These are phyloP conservation scores for Anguilla marmorata DNA, from an alignment of 2,797 vertebrate genomes.

Conservation along the genomic window DNA sequence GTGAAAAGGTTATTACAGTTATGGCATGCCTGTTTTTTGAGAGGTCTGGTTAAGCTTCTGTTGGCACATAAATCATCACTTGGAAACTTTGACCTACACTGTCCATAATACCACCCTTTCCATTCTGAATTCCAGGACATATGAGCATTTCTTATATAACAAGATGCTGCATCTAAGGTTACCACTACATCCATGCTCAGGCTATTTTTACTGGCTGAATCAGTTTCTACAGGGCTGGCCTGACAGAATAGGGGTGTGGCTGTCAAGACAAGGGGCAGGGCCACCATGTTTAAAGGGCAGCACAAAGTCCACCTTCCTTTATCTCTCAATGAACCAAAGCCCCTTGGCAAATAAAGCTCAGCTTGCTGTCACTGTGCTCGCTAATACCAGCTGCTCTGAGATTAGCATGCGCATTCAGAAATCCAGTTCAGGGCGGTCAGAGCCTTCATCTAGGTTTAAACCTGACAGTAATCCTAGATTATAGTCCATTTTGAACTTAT, in stretches of 20 bases:
- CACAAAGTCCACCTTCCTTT: background rate
- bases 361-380: background rate
- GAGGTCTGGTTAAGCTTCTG: background rate
- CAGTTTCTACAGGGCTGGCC: background rate
- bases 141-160: conserved; percentile 18
- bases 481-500: background rate
- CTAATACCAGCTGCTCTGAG: background rate
- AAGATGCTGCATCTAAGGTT: background rate
- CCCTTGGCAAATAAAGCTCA: background rate
- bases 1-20: background rate
- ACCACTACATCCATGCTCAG: background rate
- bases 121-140: conserved; percentile 15
- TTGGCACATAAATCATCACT: conserved; percentile 7
- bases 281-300: background rate
- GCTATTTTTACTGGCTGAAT: background rate
- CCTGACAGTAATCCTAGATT: background rate
- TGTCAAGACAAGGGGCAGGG: background rate
- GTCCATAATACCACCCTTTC: background rate
- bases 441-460: background rate
- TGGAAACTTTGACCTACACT: conserved; percentile 9
- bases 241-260: background rate
- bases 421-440: background rate
- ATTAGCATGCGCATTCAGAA: background rate
- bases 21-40: background rate
- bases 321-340: background rate